Evolutionary conservation across 2,113 vertebrate species (phyloP).

Genomic region (Rhegmatorhina hoffmannsi): DNA sequence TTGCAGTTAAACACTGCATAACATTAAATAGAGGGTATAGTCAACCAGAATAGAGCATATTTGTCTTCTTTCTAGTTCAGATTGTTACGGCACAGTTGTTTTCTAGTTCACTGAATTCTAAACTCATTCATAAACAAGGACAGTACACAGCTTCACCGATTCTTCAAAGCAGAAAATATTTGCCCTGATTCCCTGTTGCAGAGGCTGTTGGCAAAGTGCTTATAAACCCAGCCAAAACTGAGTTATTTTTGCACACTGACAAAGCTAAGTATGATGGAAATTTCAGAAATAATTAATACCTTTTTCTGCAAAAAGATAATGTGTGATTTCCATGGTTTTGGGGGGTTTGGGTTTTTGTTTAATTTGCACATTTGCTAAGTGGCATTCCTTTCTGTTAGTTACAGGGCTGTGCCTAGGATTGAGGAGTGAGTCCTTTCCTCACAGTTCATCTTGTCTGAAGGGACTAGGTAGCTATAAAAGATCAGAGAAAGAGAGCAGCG

Average conservation of each 20-base stretch:
- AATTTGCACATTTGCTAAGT: neutral
- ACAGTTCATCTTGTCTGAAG: neutral
- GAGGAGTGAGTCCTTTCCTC: neutral
- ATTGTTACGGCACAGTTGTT: slow-evolving; percentile 39
- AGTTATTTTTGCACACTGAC: neutral
- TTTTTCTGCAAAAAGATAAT: neutral
- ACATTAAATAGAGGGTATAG: neutral
- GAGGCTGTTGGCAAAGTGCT: neutral
- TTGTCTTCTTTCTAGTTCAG: slow-evolving; percentile 28
- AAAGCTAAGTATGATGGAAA: neutral
- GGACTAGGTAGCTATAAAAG: neutral
- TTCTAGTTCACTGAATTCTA: slow-evolving; percentile 42
- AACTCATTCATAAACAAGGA: slow-evolving; percentile 31
- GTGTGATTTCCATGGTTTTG: too few species aligned
- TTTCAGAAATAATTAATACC: neutral
- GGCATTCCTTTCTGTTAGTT: neutral
- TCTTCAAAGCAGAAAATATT: slow-evolving; percentile 6
- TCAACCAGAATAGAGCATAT: slow-evolving; percentile 14
- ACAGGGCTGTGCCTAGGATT: neutral
- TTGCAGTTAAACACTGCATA: slow-evolving; percentile 18
- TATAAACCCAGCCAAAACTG: neutral
- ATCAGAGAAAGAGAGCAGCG: neutral
- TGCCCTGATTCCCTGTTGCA: neutral
- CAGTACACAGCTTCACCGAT: neutral
- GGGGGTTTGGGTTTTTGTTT: too few species aligned